Conservation (phyloP, 30 jellyfish, hydroid and myxozoan genomes). For the Cassiopea xamachana region DNA sequence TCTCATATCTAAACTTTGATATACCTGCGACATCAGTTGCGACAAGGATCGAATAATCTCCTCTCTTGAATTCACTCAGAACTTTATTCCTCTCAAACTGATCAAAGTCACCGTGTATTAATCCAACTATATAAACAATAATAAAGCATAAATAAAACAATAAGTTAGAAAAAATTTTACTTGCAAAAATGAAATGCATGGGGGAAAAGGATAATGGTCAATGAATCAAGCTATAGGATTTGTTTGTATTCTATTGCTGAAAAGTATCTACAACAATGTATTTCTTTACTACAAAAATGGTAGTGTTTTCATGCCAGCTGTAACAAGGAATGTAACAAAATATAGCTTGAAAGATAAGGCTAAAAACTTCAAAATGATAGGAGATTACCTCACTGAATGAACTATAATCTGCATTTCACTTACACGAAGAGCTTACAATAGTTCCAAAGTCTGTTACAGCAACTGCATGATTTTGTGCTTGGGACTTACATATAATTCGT, state of each 20-base stretch:
- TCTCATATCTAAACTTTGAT: not conserved
- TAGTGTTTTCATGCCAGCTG: too few relatives aligned
- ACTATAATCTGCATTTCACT: too few relatives aligned
- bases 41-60: constrained; percentile 83
- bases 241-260: too few relatives aligned
- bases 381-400: too few relatives aligned
- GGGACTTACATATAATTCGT: not conserved
- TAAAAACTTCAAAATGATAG: too few relatives aligned
- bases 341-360: too few relatives aligned
- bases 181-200: not conserved
- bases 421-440: not conserved
- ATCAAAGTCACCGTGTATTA: constrained; percentile 99
- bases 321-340: too few relatives aligned
- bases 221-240: not conserved
- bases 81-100: constrained; percentile 96
- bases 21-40: constrained; percentile 99
- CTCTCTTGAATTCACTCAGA: constrained; percentile 75
- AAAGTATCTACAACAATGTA: too few relatives aligned
- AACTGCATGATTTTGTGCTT: not conserved
- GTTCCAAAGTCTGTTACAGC: not conserved
- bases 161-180: not conserved
- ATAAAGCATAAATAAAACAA: not conserved
- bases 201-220: not conserved
- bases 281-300: too few relatives aligned
- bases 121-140: constrained; percentile 73